These are phyloP conservation scores for Sarcophaga bullata DNA, from an alignment of 1,140 invertebrate species.

Conservation along the genomic window DNA sequence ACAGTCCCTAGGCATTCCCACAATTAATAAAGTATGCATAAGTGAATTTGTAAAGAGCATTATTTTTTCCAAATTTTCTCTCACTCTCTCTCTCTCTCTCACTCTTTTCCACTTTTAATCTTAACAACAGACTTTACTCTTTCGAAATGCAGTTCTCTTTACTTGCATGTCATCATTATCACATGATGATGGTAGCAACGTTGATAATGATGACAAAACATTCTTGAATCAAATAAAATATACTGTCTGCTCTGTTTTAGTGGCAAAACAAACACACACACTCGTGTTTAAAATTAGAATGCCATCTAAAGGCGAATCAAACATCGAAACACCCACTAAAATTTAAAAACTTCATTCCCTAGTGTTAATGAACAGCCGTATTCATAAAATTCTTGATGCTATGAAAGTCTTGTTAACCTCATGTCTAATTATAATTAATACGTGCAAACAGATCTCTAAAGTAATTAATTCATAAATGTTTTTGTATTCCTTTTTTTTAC, in stretches of 20 bases:
- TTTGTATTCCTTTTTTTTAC: neutral
- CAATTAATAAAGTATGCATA: conserved; percentile 38
- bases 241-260: neutral
- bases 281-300: neutral
- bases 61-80: neutral
- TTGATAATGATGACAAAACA: neutral
- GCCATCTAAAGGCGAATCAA: neutral
- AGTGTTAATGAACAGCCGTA: neutral
- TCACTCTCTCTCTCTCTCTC: neutral
- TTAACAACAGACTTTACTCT: too few species aligned
- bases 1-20: conserved; percentile 24
- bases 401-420: neutral
- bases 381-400: neutral
- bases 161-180: neutral
- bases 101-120: neutral
- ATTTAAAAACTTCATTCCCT: conserved; percentile 12
- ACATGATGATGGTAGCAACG: too few species aligned
- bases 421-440: conserved; percentile 34
- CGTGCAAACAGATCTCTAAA: neutral
- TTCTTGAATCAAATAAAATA: neutral
- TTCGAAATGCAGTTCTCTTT: neutral
- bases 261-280: neutral
- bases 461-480: neutral
- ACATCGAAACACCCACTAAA: conserved; percentile 29
- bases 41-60: conserved; percentile 28